Evolutionary conservation across 2,797 vertebrate species (phyloP), one percentile per base, ranked within the genome.

Genomic region (Vireo griseus): DNA sequence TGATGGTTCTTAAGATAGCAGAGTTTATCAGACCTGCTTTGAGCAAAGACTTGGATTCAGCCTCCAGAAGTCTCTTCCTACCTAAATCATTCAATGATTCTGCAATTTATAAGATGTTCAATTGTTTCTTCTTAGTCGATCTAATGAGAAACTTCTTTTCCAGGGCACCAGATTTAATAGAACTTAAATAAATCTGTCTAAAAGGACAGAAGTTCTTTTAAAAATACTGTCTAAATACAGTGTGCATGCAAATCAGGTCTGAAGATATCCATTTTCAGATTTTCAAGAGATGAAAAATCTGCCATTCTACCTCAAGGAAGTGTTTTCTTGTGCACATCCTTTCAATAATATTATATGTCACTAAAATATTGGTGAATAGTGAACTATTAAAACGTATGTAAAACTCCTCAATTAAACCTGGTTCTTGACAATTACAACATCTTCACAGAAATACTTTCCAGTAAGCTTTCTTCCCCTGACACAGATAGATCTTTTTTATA

Each of bases 371-470:
- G 31, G 20, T 66, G 13, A 75, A 63, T 5, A 61, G 3, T 1
- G 5, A 76, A 72, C 6, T 69, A 45, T 47, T 92, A 16, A 77
- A 83, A 78, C 4, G 0, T 71, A 79, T 80, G 8, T 26, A 52
- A 67, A 95, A 57, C 4, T 76, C 86, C 69, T 66, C 54, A 77
- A 48, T 94, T 88, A 96, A 92, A 95, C 26, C 17, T 79, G 40
- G 18, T 31, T 77, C 75, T 94, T 95, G 61, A 71, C 72, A 95
- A 86, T 96, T 93, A 89, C 91, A 95, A 93, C 90, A 95, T 86
- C 75, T 94, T 52, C 84, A 88, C 39, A 90, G 55, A 96, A 96
- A 96, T 93, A 80, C 12, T 94, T 97, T 93, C 15, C n/a, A 94
- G 72, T 48, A 79, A 87, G 39, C 59, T 95, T 96, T 96, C 48